phyloP scores from a whole-genome alignment of 1,140 invertebrate genomes.

The Eulimnadia texana region DNA sequence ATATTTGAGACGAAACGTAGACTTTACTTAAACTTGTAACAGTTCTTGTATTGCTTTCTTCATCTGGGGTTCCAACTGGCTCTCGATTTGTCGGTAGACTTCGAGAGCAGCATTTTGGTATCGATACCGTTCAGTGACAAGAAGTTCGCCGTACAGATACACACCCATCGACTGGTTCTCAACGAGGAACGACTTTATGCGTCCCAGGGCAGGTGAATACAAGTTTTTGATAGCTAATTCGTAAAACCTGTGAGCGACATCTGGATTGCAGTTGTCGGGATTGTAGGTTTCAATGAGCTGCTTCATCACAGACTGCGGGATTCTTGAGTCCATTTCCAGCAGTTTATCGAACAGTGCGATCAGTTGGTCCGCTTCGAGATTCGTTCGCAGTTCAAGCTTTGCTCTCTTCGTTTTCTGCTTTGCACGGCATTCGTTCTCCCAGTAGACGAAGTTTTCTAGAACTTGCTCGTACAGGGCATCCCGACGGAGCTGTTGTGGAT shows the following conservation, averaged over 20 bases:
- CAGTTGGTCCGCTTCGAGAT: background rate
- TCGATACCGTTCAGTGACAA: slow-evolving; percentile 20
- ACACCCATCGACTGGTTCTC: slow-evolving; percentile 26
- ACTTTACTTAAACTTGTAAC: background rate
- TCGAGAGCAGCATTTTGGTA: slow-evolving; percentile 19
- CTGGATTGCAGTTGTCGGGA: slow-evolving; percentile 20
- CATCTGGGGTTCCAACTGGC: slow-evolving; percentile 18
- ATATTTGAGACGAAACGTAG: background rate
- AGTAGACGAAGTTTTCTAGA: slow-evolving; percentile 16
- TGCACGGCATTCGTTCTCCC: background rate
- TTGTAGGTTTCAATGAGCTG: background rate
- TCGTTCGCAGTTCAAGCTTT: background rate
- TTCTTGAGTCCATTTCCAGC: background rate
- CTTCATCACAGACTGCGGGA: background rate
- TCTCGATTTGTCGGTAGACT: slow-evolving; percentile 8
- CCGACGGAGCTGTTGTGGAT: slow-evolving; percentile 14
- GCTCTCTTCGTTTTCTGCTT: background rate
- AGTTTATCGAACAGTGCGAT: background rate
- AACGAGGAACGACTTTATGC: slow-evolving; percentile 25
- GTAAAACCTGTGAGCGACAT: slow-evolving; percentile 31
- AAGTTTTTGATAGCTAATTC: slow-evolving; percentile 30
- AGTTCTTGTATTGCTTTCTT: slow-evolving; percentile 8
- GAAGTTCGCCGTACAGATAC: slow-evolving; percentile 26
- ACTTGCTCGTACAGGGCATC: slow-evolving; percentile 12
- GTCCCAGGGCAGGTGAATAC: slow-evolving; percentile 20